phyloP scores from a whole-genome alignment of 2,797 vertebrate genomes.

The Chaenodraco wilsoni region DNA sequence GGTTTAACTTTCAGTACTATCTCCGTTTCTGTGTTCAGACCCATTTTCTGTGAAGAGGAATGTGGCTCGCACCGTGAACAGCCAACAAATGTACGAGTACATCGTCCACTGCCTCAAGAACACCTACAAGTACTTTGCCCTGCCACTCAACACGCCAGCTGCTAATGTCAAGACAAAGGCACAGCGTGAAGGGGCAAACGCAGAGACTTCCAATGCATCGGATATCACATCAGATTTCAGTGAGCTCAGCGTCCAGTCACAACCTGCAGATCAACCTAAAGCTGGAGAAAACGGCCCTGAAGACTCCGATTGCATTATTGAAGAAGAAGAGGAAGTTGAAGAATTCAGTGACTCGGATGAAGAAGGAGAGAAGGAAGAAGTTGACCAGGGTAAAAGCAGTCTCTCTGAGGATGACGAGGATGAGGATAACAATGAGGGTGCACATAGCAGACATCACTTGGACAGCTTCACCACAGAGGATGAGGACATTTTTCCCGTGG shows the following conservation, averaged over 20 bases:
- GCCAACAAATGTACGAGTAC: constrained; percentile 92
- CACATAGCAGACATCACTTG: constrained; percentile 61
- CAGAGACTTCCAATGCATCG: constrained; percentile 19
- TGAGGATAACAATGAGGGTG: constrained; percentile 69
- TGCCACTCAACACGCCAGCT: constrained; percentile 81
- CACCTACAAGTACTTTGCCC: constrained; percentile 95
- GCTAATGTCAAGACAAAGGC: constrained; percentile 53
- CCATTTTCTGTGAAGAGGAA: constrained; percentile 94
- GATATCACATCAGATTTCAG: constrained; percentile 54
- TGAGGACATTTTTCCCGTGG: constrained; percentile 82
- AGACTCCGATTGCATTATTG: constrained; percentile 85
- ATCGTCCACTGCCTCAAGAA: constrained; percentile 93
- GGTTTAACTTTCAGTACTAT: neutral
- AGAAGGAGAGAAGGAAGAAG: constrained; percentile 78
- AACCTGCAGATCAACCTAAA: constrained; percentile 22
- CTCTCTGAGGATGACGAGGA: constrained; percentile 78
- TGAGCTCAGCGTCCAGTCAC: constrained; percentile 49
- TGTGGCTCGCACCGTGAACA: constrained; percentile 93
- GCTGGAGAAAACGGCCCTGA: constrained; percentile 65
- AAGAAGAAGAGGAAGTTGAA: constrained; percentile 84
- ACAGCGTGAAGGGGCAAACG: constrained; percentile 23
- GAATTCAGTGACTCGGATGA: constrained; percentile 83
- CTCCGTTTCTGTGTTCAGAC: constrained; percentile 79
- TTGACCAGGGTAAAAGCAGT: constrained; percentile 75
- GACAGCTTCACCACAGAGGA: constrained; percentile 80